Evolutionary conservation across 1,140 invertebrate species (phyloP).

Genomic region (Teleogryllus occipitalis): DNA sequence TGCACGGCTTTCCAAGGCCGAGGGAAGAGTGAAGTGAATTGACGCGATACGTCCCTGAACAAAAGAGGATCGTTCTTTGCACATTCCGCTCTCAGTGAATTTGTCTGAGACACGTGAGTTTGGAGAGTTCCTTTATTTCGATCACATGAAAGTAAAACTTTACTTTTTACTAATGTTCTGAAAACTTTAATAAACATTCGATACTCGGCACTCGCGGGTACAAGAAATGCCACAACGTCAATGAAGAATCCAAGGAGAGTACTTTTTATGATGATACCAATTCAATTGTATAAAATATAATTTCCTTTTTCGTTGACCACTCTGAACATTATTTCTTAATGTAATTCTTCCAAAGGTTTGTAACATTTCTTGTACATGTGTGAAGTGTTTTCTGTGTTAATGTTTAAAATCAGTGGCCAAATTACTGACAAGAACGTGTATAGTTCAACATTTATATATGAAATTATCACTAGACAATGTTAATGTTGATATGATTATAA

Average conservation of each 20-base stretch:
- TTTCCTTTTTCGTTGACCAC: background rate
- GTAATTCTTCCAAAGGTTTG: background rate
- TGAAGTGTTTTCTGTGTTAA: background rate
- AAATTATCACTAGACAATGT: background rate
- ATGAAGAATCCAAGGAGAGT: too few species aligned
- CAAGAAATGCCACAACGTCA: background rate
- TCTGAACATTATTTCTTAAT: background rate
- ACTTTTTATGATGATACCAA: too few species aligned
- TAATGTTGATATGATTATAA: conserved; percentile 6
- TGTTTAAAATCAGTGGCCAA: background rate
- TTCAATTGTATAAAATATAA: background rate
- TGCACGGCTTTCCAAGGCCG: background rate
- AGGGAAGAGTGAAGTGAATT: background rate
- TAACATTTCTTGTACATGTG: background rate
- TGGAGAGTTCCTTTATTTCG: conserved; percentile 1
- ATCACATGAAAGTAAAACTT: background rate
- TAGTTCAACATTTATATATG: conserved; percentile 1
- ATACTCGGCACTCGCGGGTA: background rate
- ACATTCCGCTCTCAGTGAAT: background rate
- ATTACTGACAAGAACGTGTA: background rate
- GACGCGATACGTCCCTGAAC: background rate
- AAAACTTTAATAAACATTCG: background rate
- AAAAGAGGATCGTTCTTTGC: background rate
- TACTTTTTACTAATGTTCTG: background rate
- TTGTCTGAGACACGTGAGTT: background rate